A percentile compares a stretch with the other conserved stretches of the same genome.
These are phyloP conservation scores for Automeris io DNA, from an alignment of 2,888 invertebrate genomes.

Conservation along the genomic window DNA sequence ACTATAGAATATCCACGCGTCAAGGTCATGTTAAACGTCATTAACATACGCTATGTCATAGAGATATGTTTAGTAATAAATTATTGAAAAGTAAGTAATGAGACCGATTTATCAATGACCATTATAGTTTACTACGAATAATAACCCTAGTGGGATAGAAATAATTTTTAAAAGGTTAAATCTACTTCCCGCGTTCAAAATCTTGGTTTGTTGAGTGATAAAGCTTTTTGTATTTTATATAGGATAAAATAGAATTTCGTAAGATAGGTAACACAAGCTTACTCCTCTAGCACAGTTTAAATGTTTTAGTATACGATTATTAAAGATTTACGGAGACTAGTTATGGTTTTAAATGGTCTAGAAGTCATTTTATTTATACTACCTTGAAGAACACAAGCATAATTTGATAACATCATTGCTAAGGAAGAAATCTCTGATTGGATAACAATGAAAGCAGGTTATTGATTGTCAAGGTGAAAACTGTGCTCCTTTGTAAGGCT, in stretches of 20 bases:
- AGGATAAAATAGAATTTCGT: too few species aligned
- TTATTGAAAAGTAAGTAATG: conserved; percentile 14
- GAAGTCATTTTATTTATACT: too few species aligned
- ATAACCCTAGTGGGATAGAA: too few species aligned
- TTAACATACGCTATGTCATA: conserved; percentile 10
- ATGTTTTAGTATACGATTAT: not conserved
- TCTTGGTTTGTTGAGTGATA: too few species aligned
- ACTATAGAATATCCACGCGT: too few species aligned
- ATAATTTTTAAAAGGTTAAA: too few species aligned
- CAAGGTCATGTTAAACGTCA: conserved; percentile 1
- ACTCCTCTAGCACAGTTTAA: not conserved
- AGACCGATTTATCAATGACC: conserved; percentile 4
- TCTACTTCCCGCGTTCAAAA: too few species aligned
- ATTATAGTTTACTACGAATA: not conserved
- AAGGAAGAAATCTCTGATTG: conserved; percentile 7
- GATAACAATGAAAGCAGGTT: conserved; percentile 18
- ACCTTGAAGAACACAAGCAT: too few species aligned
- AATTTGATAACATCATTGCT: conserved; percentile 13
- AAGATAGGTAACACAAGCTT: not conserved
- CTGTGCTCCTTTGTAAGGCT: conserved; percentile 32
- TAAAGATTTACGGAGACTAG: too few species aligned
- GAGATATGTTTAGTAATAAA: conserved; percentile 13
- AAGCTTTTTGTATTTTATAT: too few species aligned
- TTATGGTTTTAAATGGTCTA: too few species aligned
- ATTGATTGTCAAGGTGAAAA: conserved; percentile 38